Evolutionary conservation across 2,888 invertebrate genomes (phyloP).

Genomic region (Periphyllus acericola): DNA sequence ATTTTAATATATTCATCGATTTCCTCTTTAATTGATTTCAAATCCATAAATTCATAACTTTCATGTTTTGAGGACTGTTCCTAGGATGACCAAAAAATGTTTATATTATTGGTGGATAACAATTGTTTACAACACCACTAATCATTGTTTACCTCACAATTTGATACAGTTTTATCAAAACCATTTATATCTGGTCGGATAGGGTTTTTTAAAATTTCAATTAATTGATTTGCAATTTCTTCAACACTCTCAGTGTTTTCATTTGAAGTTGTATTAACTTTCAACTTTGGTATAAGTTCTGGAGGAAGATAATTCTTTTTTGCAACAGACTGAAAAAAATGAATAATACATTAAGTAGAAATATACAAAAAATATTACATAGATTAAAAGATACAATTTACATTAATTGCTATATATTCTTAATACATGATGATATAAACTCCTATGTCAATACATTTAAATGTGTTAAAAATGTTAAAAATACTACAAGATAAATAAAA

Average conservation of each 20-base stretch:
- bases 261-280: neutral
- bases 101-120: neutral
- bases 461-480: too few species aligned
- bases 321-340: slow-evolving; percentile 10
- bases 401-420: too few species aligned
- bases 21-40: slow-evolving; percentile 24
- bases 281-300: slow-evolving; percentile 39
- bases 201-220: neutral
- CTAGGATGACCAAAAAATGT: neutral
- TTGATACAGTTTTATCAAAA: neutral
- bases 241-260: slow-evolving; percentile 23
- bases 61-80: neutral
- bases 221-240: neutral
- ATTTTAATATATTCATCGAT: slow-evolving; percentile 31
- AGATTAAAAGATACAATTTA: too few species aligned
- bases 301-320: slow-evolving; percentile 52
- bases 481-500: too few species aligned
- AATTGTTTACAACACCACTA: neutral
- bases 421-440: too few species aligned
- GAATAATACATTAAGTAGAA: neutral
- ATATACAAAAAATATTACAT: neutral
- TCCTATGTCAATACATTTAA: neutral
- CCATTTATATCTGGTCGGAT: neutral
- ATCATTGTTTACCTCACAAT: neutral
- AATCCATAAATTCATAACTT: slow-evolving; percentile 1